A percentile compares a stretch with the other conserved stretches of the same genome.
These are phyloP conservation scores for Suillia variegata DNA, from an alignment of 2,888 invertebrate species.

Conservation along the genomic window DNA sequence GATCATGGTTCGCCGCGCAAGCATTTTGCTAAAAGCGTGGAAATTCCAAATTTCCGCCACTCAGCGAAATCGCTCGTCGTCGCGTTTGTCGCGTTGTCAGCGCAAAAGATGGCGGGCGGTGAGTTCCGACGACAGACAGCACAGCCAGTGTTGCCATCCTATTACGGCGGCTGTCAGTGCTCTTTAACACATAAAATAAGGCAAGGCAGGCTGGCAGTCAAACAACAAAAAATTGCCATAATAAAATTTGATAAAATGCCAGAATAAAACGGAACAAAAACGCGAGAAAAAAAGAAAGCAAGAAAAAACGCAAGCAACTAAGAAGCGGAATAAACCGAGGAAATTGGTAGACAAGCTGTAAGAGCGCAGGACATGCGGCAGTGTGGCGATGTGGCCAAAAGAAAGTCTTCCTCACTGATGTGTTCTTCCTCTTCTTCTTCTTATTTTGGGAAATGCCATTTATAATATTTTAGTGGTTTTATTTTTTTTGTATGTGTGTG, in stretches of 20 bases:
- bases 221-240: constrained; percentile 1
- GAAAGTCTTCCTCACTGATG: not conserved
- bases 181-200: not conserved
- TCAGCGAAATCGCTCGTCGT: not conserved
- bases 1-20: not conserved
- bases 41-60: not conserved
- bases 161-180: not conserved
- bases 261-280: not conserved
- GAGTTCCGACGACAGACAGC: not conserved
- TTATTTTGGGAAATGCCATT: too few relatives aligned
- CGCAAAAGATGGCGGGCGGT: not conserved
- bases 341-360: not conserved
- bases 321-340: not conserved
- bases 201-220: too few relatives aligned
- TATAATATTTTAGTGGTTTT: too few relatives aligned
- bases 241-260: constrained; percentile 6
- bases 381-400: not conserved
- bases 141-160: not conserved
- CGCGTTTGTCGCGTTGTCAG: not conserved
- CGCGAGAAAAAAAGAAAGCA: not conserved
- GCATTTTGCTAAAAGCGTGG: not conserved
- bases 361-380: not conserved
- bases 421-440: not conserved
- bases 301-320: constrained; percentile 1
- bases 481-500: constrained; percentile 11